A percentile compares a stretch with the other conserved stretches of the same genome.
Conservation (phyloP, 2,888 invertebrate genomes). For the Sialis lutaria region DNA sequence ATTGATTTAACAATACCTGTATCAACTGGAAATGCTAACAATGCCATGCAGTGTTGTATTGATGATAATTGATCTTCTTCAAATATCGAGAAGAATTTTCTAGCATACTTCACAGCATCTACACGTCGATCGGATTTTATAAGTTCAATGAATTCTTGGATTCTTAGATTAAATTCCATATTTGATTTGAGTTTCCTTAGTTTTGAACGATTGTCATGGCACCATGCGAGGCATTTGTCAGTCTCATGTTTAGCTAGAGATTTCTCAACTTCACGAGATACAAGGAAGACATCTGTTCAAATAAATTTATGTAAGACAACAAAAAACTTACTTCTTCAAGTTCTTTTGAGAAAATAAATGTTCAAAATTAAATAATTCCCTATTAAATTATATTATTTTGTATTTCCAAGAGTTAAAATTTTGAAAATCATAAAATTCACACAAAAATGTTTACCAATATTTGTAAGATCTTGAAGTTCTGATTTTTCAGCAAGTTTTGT, state of each 20-base stretch:
- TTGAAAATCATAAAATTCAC: background rate
- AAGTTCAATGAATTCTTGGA: slow-evolving; percentile 90
- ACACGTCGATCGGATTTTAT: slow-evolving; percentile 71
- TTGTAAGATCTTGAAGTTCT: slow-evolving; percentile 71
- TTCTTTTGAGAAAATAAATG: no score
- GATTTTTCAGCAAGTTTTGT: slow-evolving; percentile 69
- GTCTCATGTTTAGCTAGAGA: slow-evolving; percentile 71
- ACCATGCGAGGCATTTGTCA: slow-evolving; percentile 81
- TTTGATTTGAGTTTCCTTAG: slow-evolving; percentile 84
- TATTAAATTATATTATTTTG: no score
- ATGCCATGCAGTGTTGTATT: slow-evolving; percentile 89
- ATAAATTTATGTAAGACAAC: slow-evolving; percentile 2
- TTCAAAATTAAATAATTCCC: no score
- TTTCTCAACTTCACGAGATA: slow-evolving; percentile 72
- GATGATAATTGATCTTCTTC: slow-evolving; percentile 75
- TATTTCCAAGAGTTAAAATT: background rate
- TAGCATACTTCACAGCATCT: slow-evolving; percentile 89
- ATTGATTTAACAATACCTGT: no score
- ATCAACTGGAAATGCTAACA: slow-evolving; percentile 79
- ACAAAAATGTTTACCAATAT: slow-evolving; percentile 43
- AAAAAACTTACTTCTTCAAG: background rate
- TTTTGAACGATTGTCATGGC: slow-evolving; percentile 91
- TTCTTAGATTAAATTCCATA: slow-evolving; percentile 85
- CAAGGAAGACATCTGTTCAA: slow-evolving; percentile 57
- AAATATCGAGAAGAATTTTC: slow-evolving; percentile 76